Conservation (phyloP, 2,888 invertebrate species). For the Podotricha telesiphe region DNA sequence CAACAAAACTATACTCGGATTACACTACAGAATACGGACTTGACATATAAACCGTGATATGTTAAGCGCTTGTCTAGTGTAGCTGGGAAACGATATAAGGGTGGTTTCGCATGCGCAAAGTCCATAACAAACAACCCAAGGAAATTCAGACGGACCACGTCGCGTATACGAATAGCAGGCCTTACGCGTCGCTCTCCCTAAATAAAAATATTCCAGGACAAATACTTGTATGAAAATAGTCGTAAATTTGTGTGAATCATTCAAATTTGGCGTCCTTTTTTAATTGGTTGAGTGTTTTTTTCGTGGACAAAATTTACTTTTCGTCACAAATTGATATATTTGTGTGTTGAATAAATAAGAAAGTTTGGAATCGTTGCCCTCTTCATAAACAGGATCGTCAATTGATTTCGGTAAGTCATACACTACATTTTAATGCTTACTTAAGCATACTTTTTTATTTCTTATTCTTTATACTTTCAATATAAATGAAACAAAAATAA, state of each 20-base stretch:
- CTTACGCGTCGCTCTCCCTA: conserved; percentile 19
- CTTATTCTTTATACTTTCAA: neutral
- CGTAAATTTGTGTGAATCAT: conserved; percentile 31
- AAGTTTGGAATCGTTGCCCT: conserved; percentile 32
- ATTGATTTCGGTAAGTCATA: conserved; percentile 40
- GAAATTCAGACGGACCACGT: conserved; percentile 39
- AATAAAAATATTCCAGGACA: conserved; percentile 32
- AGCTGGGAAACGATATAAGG: conserved; percentile 36
- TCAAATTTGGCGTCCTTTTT: conserved; percentile 13
- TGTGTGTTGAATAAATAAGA: conserved; percentile 35
- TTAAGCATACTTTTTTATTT: no score
- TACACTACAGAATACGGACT: conserved; percentile 12
- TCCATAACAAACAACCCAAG: conserved; percentile 42
- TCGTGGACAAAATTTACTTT: conserved; percentile 15
- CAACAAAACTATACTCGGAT: neutral
- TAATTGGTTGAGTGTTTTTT: conserved; percentile 30
- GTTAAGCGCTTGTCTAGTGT: conserved; percentile 28
- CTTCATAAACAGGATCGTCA: conserved; percentile 21
- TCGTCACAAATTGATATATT: conserved; percentile 23
- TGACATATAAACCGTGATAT: conserved; percentile 18
- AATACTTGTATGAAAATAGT: conserved; percentile 42
- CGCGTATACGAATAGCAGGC: conserved; percentile 31
- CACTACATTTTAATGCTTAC: neutral
- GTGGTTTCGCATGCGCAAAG: conserved; percentile 43
- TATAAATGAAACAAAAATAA: neutral